phyloP scores from a whole-genome alignment of 2,797 vertebrate species.

The Pteronotus mesoamericanus region DNA sequence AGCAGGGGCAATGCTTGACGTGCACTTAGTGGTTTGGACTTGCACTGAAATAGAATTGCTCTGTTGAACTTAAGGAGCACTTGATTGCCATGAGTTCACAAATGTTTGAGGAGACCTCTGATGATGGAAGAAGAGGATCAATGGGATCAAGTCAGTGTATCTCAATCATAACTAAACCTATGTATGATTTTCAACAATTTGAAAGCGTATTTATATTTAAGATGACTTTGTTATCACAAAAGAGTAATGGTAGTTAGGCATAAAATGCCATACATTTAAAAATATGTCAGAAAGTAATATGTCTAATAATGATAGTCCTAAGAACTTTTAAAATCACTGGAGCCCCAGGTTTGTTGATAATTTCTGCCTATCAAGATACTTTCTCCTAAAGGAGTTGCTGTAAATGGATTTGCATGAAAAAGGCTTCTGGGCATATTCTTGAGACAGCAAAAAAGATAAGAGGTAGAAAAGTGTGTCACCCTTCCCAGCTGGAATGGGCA shows the following conservation, averaged over 20 bases:
- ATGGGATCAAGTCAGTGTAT: background rate
- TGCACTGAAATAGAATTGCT: background rate
- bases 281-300: background rate
- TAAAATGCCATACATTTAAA: background rate
- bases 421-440: background rate
- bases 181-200: background rate
- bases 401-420: slow-evolving; percentile 17
- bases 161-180: background rate
- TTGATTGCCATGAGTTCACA: background rate
- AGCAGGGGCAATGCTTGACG: background rate
- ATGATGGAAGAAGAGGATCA: background rate
- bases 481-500: background rate
- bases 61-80: background rate
- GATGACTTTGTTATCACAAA: background rate
- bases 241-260: background rate
- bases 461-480: background rate
- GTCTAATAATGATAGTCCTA: background rate
- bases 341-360: background rate
- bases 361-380: background rate
- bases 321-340: background rate
- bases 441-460: background rate
- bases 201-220: background rate
- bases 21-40: background rate
- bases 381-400: background rate
- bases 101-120: background rate